Evolutionary conservation across 2,888 invertebrate species (phyloP).

Genomic region (Sesia bembeciformis): DNA sequence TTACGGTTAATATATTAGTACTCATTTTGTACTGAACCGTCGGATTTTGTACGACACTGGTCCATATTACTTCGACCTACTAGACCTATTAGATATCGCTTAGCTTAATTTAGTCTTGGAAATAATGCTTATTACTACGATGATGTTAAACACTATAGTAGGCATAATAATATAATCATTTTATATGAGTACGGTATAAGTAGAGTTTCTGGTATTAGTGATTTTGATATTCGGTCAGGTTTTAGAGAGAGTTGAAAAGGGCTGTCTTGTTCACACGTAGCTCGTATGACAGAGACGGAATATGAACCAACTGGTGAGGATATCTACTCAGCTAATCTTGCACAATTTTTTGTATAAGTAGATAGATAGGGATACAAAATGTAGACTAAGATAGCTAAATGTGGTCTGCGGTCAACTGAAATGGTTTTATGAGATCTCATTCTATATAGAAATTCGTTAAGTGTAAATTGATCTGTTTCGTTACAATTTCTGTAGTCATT

Average conservation of each 20-base stretch:
- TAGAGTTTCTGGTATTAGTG: not conserved
- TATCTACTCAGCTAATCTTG: constrained; percentile 31
- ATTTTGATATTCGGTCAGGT: not conserved
- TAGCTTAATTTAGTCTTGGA: constrained; percentile 43
- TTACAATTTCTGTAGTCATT: too few relatives aligned
- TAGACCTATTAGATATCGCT: constrained; percentile 38
- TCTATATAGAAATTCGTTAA: too few relatives aligned
- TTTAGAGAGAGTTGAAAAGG: too few relatives aligned
- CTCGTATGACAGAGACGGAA: not conserved
- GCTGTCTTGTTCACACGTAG: too few relatives aligned
- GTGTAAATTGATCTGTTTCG: too few relatives aligned
- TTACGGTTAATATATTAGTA: constrained; percentile 62
- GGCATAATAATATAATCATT: not conserved
- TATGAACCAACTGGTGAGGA: not conserved
- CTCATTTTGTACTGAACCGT: constrained; percentile 62
- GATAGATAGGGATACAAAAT: constrained; percentile 52
- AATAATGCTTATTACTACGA: constrained; percentile 37
- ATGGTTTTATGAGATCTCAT: too few relatives aligned
- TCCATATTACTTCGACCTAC: constrained; percentile 56
- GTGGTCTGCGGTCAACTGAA: not conserved
- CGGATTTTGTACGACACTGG: constrained; percentile 45
- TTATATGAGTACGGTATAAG: not conserved
- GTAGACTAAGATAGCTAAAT: constrained; percentile 27
- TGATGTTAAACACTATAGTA: constrained; percentile 26
- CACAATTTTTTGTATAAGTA: constrained; percentile 64